These are phyloP conservation scores for Petromus typicus DNA, from an alignment of 2,113 vertebrate genomes.

Conservation along the genomic window DNA sequence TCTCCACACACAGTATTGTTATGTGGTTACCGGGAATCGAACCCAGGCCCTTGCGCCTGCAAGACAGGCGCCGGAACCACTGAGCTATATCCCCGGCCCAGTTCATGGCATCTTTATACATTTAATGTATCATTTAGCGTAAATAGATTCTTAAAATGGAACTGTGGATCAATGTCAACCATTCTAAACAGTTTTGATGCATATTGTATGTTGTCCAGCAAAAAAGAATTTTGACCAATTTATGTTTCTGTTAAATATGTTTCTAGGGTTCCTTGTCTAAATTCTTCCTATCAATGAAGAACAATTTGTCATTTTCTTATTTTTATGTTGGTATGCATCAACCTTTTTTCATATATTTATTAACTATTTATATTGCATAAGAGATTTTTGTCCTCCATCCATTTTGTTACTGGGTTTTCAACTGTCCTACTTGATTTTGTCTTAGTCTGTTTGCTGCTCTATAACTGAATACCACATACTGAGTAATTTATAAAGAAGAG, in stretches of 20 bases:
- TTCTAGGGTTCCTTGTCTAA: neutral
- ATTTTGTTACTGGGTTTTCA: neutral
- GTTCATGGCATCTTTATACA: neutral
- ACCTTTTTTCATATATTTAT: neutral
- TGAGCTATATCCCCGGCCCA: too few relatives aligned
- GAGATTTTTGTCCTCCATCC: neutral
- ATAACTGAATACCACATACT: neutral
- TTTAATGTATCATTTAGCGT: conserved; percentile 4
- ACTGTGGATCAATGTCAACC: neutral
- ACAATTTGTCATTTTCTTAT: neutral
- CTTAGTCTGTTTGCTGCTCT: neutral
- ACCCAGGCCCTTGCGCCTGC: too few relatives aligned
- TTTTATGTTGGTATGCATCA: neutral
- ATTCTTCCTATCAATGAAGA: neutral
- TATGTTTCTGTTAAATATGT: neutral
- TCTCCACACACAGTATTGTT: too few relatives aligned
- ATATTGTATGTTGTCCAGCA: neutral
- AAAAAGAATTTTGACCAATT: neutral
- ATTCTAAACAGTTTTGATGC: neutral
- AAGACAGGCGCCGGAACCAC: too few relatives aligned
- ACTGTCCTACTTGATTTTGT: neutral
- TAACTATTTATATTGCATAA: neutral
- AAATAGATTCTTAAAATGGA: neutral
- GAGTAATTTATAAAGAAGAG: neutral
- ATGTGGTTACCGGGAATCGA: too few relatives aligned